A percentile compares a stretch with the other conserved stretches of the same genome.
Evolutionary conservation across 2,797 vertebrate genomes (phyloP).

Genomic region (Spinus olivaceus): DNA sequence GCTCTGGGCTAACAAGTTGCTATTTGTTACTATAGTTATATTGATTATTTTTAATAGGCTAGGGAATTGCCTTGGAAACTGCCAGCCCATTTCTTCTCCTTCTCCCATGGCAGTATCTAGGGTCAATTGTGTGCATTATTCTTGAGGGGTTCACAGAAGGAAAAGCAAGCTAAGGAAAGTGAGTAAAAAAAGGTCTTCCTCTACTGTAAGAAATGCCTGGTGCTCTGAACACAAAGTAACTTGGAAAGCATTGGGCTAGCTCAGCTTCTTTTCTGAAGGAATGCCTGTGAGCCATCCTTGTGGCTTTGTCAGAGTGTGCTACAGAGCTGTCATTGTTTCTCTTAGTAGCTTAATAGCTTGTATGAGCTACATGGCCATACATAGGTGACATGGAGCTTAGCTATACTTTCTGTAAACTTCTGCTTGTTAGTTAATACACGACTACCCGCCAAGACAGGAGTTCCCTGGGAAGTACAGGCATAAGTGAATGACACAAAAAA

Average conservation of each 20-base stretch:
- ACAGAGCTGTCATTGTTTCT: not conserved
- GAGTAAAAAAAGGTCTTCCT: not conserved
- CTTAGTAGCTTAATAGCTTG: not conserved
- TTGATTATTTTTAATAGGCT: not conserved
- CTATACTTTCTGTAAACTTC: not conserved
- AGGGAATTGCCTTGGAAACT: not conserved
- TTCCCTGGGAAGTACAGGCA: not conserved
- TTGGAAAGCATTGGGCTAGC: not conserved
- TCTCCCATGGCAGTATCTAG: not conserved
- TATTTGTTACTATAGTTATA: not conserved
- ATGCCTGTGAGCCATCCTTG: not conserved
- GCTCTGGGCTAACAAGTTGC: not conserved
- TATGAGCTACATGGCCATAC: not conserved
- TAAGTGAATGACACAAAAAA: not conserved
- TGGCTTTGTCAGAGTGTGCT: not conserved
- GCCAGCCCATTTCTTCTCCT: not conserved
- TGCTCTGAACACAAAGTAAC: not conserved
- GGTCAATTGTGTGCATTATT: not conserved
- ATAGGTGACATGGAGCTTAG: not conserved
- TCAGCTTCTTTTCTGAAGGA: not conserved
- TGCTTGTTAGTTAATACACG: not conserved
- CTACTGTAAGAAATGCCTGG: not conserved
- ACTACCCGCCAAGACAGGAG: not conserved
- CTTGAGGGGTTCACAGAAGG: not conserved
- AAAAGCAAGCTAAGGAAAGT: not conserved